These are phyloP conservation scores for Rhagologus leucostigma DNA, from an alignment of 2,113 vertebrate genomes.

Conservation along the genomic window DNA sequence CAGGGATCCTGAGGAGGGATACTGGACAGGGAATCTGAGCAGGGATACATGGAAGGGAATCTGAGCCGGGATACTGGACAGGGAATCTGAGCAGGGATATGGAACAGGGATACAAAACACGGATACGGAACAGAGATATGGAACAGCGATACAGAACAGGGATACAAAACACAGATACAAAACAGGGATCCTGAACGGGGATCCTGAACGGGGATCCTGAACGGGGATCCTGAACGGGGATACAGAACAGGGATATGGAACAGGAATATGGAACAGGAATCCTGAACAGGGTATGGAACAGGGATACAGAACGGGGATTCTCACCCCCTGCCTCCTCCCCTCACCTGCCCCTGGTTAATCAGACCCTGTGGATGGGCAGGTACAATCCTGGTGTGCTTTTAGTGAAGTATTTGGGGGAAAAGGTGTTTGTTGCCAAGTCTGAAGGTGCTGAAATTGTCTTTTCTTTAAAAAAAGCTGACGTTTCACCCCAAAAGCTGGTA, in stretches of 20 bases:
- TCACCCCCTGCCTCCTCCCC: fast-evolving
- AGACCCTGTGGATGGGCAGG: neutral
- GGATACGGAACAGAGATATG: fast-evolving
- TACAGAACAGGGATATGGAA: neutral
- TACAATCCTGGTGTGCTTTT: fast-evolving
- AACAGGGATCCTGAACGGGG: neutral
- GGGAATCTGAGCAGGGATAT: neutral
- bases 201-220: neutral
- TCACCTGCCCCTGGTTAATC: too few species aligned
- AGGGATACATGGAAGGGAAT: too few species aligned
- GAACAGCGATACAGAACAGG: neutral
- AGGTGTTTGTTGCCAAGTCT: neutral
- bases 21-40: too few species aligned
- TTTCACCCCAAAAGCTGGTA: neutral
- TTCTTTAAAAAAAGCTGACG: fast-evolving
- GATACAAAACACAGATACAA: neutral
- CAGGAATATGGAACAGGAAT: neutral
- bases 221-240: neutral
- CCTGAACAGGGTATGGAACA: too few species aligned
- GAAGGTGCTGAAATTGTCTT: neutral
- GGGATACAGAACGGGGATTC: neutral
- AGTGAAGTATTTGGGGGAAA: neutral
- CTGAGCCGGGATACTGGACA: too few species aligned
- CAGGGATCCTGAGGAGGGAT: neutral
- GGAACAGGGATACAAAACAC: neutral